phyloP scores from a whole-genome alignment of 2,888 invertebrate genomes.

The Hyles lineata region DNA sequence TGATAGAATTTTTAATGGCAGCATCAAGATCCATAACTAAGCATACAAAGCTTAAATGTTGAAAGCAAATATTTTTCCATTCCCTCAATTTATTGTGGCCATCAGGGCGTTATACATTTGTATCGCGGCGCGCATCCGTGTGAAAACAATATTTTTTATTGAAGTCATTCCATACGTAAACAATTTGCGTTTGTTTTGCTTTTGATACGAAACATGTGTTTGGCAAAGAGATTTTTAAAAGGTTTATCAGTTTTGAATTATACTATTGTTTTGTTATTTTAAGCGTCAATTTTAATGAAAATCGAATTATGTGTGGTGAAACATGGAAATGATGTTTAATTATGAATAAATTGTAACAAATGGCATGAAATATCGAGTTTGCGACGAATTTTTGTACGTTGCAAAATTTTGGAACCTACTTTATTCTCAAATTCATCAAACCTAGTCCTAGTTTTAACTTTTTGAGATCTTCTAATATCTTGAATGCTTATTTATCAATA shows the following conservation, averaged over 20 bases:
- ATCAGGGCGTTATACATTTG: conserved; percentile 5
- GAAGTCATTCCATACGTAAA: conserved; percentile 4
- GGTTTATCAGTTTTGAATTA: neutral
- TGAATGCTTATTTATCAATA: no score
- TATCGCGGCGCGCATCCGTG: neutral
- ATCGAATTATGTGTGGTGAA: neutral
- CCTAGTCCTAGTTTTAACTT: no score
- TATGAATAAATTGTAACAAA: no score
- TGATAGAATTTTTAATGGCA: no score
- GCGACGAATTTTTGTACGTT: no score
- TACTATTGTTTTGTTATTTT: neutral
- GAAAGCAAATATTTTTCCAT: conserved; percentile 7
- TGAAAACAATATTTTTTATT: conserved; percentile 24
- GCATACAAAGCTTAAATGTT: neutral
- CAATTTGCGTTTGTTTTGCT: conserved; percentile 4
- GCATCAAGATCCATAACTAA: no score
- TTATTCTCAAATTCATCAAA: no score
- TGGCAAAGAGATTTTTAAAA: conserved; percentile 17
- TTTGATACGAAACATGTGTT: conserved; percentile 14
- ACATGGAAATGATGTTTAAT: neutral
- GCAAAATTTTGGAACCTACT: no score
- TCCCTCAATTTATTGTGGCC: neutral
- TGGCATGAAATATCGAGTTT: no score
- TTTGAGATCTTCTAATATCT: no score
- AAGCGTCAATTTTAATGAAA: no score